Conservation (phyloP, 2,113 vertebrate genomes). For the Syngnathus floridae region DNA sequence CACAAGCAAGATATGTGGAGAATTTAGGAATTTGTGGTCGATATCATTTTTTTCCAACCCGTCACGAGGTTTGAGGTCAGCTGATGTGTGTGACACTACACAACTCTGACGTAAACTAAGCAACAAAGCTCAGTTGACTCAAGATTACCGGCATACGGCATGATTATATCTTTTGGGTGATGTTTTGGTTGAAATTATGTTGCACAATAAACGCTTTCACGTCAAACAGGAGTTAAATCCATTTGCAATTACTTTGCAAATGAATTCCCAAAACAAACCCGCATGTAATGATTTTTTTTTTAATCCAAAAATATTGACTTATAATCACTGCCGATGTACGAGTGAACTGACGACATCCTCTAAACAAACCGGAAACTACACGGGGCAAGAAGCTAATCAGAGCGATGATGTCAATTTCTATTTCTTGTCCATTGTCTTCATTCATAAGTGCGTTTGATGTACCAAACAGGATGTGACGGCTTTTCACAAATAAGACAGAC, state of each 20-base stretch:
- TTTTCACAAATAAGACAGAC: constrained; percentile 37
- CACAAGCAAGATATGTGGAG: constrained; percentile 10
- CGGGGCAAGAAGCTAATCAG: constrained; percentile 32
- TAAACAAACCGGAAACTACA: constrained; percentile 14
- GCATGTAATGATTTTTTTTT: neutral
- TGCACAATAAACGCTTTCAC: too few relatives aligned
- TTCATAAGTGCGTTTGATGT: constrained; percentile 43
- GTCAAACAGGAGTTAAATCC: too few relatives aligned
- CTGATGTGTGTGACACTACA: constrained; percentile 24
- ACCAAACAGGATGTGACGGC: constrained; percentile 66
- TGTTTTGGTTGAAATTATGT: too few relatives aligned
- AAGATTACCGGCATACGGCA: neutral
- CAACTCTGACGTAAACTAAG: neutral
- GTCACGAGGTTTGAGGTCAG: constrained; percentile 30
- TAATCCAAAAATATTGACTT: neutral
- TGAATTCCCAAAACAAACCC: neutral
- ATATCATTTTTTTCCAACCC: constrained; percentile 29
- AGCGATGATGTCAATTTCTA: constrained; percentile 54
- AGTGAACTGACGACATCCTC: constrained; percentile 15
- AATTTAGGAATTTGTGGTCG: constrained; percentile 30
- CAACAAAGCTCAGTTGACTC: neutral
- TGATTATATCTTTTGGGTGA: neutral
- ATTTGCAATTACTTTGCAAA: neutral
- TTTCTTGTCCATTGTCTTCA: constrained; percentile 60
- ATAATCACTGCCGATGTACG: constrained; percentile 28